Evolutionary conservation across 30 jellyfish, hydroid and myxozoan species (phyloP).

Genomic region (Aurelia sp.): DNA sequence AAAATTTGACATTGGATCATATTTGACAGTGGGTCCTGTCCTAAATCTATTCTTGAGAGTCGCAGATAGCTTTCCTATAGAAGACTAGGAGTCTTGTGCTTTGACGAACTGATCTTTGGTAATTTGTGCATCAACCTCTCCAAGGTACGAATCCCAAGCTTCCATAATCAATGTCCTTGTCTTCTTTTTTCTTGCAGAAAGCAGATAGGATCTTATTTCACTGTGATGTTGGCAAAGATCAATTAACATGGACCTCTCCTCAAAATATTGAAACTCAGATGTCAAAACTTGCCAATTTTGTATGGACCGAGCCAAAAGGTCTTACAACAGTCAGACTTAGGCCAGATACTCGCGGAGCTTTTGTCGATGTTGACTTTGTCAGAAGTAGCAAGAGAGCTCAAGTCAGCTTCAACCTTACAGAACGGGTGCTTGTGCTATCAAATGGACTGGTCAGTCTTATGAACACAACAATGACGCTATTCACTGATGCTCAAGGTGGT

Average conservation of each 20-base stretch:
- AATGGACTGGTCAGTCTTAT: slow-evolving; percentile 38
- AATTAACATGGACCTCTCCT: slow-evolving; percentile 10
- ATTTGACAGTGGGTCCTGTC: too few species aligned
- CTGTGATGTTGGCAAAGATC: slow-evolving; percentile 7
- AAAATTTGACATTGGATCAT: too few species aligned
- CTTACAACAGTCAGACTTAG: too few species aligned
- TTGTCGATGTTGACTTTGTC: background rate
- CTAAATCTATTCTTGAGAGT: too few species aligned
- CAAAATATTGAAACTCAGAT: background rate
- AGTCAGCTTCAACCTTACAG: slow-evolving; percentile 37
- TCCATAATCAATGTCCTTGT: background rate
- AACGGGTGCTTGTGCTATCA: slow-evolving; percentile 22
- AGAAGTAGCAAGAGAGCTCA: background rate
- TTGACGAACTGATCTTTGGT: too few species aligned
- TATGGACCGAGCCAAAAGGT: too few species aligned
- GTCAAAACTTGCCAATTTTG: too few species aligned
- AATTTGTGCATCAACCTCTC: too few species aligned
- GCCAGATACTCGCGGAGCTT: too few species aligned
- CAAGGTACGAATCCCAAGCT: too few species aligned
- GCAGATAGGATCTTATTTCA: slow-evolving; percentile 11
- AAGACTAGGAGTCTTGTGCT: too few species aligned
- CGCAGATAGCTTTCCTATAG: too few species aligned
- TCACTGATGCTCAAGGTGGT: background rate
- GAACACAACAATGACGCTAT: slow-evolving; percentile 18
- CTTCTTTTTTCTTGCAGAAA: background rate